Base-by-base conservation (phyloP, 2,888 invertebrate species). In the Lithophane ornitopus region DNA sequence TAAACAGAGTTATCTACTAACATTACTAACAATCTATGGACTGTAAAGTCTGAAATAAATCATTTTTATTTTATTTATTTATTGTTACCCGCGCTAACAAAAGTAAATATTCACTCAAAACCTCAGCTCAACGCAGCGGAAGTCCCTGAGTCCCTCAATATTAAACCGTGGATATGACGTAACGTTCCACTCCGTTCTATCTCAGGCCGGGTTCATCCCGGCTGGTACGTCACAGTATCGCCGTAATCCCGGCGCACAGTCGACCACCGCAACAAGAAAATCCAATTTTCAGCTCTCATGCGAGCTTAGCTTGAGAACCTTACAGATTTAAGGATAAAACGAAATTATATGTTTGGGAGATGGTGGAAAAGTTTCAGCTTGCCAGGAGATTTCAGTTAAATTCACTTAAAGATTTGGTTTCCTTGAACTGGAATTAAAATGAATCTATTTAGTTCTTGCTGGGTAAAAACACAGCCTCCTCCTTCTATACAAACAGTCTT, bases 281-380 rank as follows among this genome's bases (percentile, higher is more conserved):
- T 88, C 63, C 71, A 86, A 88, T 88, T 88, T 88, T 80, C 79
- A 65, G 63, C 22, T 70, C 70, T 49, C 59, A 34, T 73, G 59
- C 6, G 46, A 69, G 74, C 69, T 69, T 58, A 61, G 66, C 26
- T 61, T 65, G 46, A 41, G 34, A 80, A 56, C 75, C 46, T 65
- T 61, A 14, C 49, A 56, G 70, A 52, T 65, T 63, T 59, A 44
- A 41, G 46, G 56, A 70, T 74, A 16, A 63, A 75, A 81, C 34
- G 75, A 82, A 63, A 63, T 81, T 39, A 75, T 58, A 52, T 44
- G 12, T 52, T 58, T 74, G 16, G 34, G 49, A 34, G 41, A 44
- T 44, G 49, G 49, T 41, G 56, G 39, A 75, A 34, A 54, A n/a
- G 19, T 75, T 41, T 54, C 12, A 22, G 34, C 22, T 34, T 22